Percentiles rank a stretch among this genome's conserved stretches.
Evolutionary conservation across 2,888 invertebrate genomes (phyloP).

Genomic region (Dryocosmus kuriphilus): DNA sequence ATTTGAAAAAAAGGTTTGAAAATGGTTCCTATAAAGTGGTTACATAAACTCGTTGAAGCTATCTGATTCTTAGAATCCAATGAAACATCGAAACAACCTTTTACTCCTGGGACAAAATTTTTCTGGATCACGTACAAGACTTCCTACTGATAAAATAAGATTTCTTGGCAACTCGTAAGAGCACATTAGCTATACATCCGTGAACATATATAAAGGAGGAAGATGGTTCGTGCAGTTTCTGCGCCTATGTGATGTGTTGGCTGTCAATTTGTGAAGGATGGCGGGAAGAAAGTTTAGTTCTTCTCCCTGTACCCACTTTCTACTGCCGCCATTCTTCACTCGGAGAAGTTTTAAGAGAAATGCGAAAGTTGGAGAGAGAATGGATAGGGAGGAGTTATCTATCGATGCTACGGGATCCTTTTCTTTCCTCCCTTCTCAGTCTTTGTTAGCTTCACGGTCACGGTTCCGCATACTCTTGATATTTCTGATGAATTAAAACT

Average conservation of each 20-base stretch:
- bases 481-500: constrained; percentile 52
- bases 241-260: constrained; percentile 72
- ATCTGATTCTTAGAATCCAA: too few species aligned
- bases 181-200: constrained; percentile 36
- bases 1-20: too few species aligned
- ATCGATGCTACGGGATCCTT: constrained; percentile 65
- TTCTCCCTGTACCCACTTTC: constrained; percentile 54
- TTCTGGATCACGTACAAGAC: constrained; percentile 25
- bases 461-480: constrained; percentile 48
- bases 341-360: constrained; percentile 74
- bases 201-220: constrained; percentile 23
- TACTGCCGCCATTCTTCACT: constrained; percentile 50
- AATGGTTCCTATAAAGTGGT: too few species aligned
- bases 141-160: constrained; percentile 20
- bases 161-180: constrained; percentile 7
- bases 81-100: neutral
- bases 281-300: constrained; percentile 70
- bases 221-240: constrained; percentile 41
- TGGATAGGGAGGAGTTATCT: constrained; percentile 75
- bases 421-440: constrained; percentile 53
- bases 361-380: constrained; percentile 76
- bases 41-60: too few species aligned
- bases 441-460: constrained; percentile 51
- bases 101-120: constrained; percentile 21
- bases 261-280: constrained; percentile 74